Evolutionary conservation across 1,140 invertebrate genomes (phyloP).

Genomic region (Drosophila triauraria): DNA sequence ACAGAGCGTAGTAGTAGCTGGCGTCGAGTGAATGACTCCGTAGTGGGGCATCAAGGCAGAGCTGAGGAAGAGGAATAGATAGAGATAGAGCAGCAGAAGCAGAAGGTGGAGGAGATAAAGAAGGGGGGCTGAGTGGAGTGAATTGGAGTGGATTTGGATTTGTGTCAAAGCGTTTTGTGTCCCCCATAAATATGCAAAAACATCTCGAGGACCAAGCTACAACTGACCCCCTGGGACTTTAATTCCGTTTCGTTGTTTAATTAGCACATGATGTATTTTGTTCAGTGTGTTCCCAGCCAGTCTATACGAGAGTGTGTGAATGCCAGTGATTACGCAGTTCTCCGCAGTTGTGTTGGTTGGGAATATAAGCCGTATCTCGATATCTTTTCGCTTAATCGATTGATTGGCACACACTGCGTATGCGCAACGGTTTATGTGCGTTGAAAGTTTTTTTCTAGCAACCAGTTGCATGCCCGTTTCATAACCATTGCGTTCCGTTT

Average conservation of each 20-base stretch:
- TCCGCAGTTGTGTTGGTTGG: too few relatives aligned
- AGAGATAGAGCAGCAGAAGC: slow-evolving; percentile 6
- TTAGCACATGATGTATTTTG: slow-evolving; percentile 53
- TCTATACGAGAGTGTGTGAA: slow-evolving; percentile 29
- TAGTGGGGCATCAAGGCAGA: slow-evolving; percentile 44
- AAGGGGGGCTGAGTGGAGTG: slow-evolving; percentile 17
- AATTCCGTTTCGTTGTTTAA: slow-evolving; percentile 40
- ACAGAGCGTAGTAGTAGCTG: slow-evolving; percentile 43
- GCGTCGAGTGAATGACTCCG: slow-evolving; percentile 66
- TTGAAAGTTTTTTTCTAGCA: neutral
- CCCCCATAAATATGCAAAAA: slow-evolving; percentile 30
- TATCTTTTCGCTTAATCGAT: neutral
- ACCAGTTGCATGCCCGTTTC: slow-evolving; percentile 8
- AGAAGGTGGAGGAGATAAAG: slow-evolving; percentile 22
- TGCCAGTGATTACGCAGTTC: slow-evolving; percentile 66
- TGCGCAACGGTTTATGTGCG: slow-evolving; percentile 51
- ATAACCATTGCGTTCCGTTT: slow-evolving; percentile 1
- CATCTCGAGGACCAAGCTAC: slow-evolving; percentile 15
- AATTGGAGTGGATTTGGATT: slow-evolving; percentile 50
- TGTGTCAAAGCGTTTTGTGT: slow-evolving; percentile 57
- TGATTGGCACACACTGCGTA: slow-evolving; percentile 59
- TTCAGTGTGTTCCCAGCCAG: neutral
- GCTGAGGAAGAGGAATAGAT: slow-evolving; percentile 8
- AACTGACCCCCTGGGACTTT: slow-evolving; percentile 24
- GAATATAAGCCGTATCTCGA: neutral